Percentiles rank a stretch among this genome's conserved stretches.
These are phyloP conservation scores for Clinocottus analis DNA, from an alignment of 2,113 vertebrate species.

Conservation along the genomic window DNA sequence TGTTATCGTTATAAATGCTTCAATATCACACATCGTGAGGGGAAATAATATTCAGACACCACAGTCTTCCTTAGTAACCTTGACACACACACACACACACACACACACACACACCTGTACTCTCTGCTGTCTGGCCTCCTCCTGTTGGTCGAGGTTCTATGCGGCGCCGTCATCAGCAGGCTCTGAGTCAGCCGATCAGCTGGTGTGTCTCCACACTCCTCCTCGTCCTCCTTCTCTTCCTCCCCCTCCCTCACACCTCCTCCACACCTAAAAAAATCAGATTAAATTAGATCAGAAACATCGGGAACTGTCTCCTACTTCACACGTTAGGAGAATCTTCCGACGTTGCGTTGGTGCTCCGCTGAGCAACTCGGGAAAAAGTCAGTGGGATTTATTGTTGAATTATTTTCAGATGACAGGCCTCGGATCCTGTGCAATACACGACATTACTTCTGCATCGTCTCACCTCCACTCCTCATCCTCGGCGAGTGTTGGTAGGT, in stretches of 20 bases:
- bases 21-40: not conserved
- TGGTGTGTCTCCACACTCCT: slow-evolving; percentile 80
- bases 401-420: not conserved
- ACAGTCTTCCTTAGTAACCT: not conserved
- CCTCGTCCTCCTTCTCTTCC: slow-evolving; percentile 66
- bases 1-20: not conserved
- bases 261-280: slow-evolving; percentile 59
- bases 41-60: not conserved
- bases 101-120: slow-evolving; percentile 85
- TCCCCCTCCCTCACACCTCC: slow-evolving; percentile 52
- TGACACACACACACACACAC: not conserved
- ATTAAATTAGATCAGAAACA: not conserved
- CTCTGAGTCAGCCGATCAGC: slow-evolving; percentile 88
- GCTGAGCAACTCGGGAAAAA: not conserved
- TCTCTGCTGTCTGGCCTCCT: slow-evolving; percentile 88
- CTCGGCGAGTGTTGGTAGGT: slow-evolving; percentile 92
- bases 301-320: not conserved
- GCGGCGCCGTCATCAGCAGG: slow-evolving; percentile 88
- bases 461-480: slow-evolving; percentile 94
- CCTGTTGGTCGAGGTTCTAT: slow-evolving; percentile 81
- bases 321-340: too few relatives aligned
- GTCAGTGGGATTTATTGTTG: not conserved
- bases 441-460: slow-evolving; percentile 36
- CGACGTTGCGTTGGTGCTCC: not conserved
- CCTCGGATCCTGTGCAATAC: not conserved